phyloP scores from a whole-genome alignment of 2,113 vertebrate species.

The Cyprinodon brontotheroides region DNA sequence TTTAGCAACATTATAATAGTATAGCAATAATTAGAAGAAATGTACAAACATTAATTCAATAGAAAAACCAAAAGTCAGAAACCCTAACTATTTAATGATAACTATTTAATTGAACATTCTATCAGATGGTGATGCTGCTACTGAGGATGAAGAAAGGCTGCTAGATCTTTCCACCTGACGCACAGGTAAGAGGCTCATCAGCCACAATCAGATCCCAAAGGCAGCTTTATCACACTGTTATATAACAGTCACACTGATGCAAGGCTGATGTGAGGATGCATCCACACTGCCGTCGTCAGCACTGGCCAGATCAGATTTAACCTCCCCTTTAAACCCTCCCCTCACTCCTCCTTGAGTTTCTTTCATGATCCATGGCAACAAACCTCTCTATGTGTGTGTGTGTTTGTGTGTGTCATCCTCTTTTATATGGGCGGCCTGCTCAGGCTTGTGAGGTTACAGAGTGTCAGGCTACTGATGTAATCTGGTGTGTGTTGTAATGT shows the following conservation, averaged over 20 bases:
- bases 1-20: neutral
- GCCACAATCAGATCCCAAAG: constrained; percentile 82
- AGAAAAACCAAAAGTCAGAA: no score
- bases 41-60: no score
- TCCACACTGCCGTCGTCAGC: constrained; percentile 72
- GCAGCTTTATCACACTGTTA: constrained; percentile 80
- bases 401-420: constrained; percentile 34
- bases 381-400: constrained; percentile 23
- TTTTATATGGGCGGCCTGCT: constrained; percentile 15
- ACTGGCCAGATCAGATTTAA: constrained; percentile 75
- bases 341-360: constrained; percentile 52
- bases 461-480: constrained; percentile 28
- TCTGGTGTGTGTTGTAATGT: constrained; percentile 23
- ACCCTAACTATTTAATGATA: neutral
- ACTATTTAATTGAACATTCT: neutral
- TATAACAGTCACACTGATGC: constrained; percentile 52
- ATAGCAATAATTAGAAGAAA: no score
- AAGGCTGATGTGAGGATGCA: constrained; percentile 38
- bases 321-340: neutral
- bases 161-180: constrained; percentile 52
- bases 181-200: constrained; percentile 75
- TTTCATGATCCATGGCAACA: constrained; percentile 53
- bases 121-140: constrained; percentile 17
- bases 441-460: constrained; percentile 22
- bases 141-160: constrained; percentile 48